Conservation (phyloP, 1,140 invertebrate genomes). For the Chrysoperla carnea region DNA sequence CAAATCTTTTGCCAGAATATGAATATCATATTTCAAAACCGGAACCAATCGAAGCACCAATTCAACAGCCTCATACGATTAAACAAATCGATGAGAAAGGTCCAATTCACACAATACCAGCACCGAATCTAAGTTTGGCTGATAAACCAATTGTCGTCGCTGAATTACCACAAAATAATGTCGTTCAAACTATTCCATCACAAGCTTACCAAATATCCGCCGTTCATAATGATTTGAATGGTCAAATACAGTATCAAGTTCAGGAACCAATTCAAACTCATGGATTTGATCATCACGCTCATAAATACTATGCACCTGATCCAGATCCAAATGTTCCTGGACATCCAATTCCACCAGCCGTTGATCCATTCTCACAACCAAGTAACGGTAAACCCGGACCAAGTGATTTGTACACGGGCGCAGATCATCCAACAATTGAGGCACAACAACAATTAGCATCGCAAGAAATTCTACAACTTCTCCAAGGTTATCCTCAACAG, state of each 20-base stretch:
- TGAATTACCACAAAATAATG: slow-evolving; percentile 3
- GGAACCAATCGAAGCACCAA: slow-evolving; percentile 16
- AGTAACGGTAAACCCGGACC: slow-evolving; percentile 26
- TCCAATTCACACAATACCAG: slow-evolving; percentile 66
- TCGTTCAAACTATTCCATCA: slow-evolving; percentile 5
- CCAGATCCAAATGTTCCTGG: slow-evolving; percentile 24
- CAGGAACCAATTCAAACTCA: slow-evolving; percentile 3
- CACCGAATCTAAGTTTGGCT: slow-evolving; percentile 45
- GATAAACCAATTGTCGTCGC: slow-evolving; percentile 14
- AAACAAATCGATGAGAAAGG: slow-evolving; percentile 33
- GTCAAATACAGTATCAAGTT: slow-evolving; percentile 2
- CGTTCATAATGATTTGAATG: background rate
- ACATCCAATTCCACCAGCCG: slow-evolving; percentile 20
- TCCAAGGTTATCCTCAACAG: slow-evolving; percentile 30
- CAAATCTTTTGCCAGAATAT: background rate
- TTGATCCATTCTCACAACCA: slow-evolving; percentile 23
- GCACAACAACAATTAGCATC: slow-evolving; percentile 18
- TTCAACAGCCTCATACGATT: slow-evolving; percentile 11
- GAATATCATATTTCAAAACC: background rate
- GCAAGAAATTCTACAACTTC: slow-evolving; percentile 32
- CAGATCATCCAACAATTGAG: slow-evolving; percentile 7
- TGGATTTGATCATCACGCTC: slow-evolving; percentile 12
- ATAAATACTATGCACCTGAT: slow-evolving; percentile 27
- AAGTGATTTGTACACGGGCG: slow-evolving; percentile 13
- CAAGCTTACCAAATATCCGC: slow-evolving; percentile 4